Percentiles rank a stretch among this genome's conserved stretches.
phyloP scores from a whole-genome alignment of 2,888 invertebrate genomes.

The Leptodirus hochenwartii region DNA sequence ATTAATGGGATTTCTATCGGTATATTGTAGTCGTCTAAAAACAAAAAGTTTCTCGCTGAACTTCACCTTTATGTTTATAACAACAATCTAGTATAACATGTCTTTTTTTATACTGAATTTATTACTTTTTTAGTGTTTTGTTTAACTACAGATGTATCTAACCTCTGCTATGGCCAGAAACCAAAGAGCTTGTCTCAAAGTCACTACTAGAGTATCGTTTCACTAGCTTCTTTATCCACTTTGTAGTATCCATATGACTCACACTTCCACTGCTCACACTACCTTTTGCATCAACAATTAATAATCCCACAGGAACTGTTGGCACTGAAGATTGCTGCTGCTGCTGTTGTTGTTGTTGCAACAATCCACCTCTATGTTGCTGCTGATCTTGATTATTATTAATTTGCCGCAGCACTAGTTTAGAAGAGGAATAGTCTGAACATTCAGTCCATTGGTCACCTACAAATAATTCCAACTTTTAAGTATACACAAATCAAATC shows the following conservation, averaged over 20 bases:
- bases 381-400: slow-evolving; percentile 14
- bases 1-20: slow-evolving; percentile 27
- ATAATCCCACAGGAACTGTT: slow-evolving; percentile 19
- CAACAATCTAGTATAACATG: slow-evolving; percentile 1
- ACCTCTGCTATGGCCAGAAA: slow-evolving; percentile 29
- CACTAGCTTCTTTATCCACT: slow-evolving; percentile 28
- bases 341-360: slow-evolving; percentile 5
- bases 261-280: too few relatives aligned
- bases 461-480: too few relatives aligned
- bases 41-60: slow-evolving; percentile 8
- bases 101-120: not conserved
- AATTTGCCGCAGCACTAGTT: slow-evolving; percentile 22
- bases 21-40: slow-evolving; percentile 26
- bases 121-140: too few relatives aligned
- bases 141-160: slow-evolving; percentile 7
- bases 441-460: too few relatives aligned
- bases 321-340: slow-evolving; percentile 10
- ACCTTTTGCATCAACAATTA: slow-evolving; percentile 23
- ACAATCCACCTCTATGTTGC: not conserved
- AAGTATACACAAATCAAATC: too few relatives aligned
- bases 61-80: not conserved
- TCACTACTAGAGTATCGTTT: slow-evolving; percentile 26
- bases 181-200: slow-evolving; percentile 26
- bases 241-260: too few relatives aligned
- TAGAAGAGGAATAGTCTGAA: slow-evolving; percentile 26